Base-by-base conservation (phyloP, 2,113 vertebrate species). In the Bombycilla garrulus region DNA sequence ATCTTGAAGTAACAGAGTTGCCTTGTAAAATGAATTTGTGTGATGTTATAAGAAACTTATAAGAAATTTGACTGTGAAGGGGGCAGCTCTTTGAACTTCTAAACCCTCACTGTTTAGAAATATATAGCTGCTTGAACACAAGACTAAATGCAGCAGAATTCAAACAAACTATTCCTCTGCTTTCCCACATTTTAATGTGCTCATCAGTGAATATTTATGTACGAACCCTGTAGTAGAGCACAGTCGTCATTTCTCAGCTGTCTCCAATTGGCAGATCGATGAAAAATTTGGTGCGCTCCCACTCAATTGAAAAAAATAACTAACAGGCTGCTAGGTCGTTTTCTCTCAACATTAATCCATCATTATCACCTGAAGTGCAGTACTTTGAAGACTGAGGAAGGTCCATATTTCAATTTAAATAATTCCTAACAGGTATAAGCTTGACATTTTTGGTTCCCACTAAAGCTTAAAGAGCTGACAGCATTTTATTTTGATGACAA, bases 401-500 rank as follows among this genome's bases (percentile, higher is more conserved):
- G 93, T 96, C 96, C 48, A 93, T 97, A 97, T 97, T 97, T 97
- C 95, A 97, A 93, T 93, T 97, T 97, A 98, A 97, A 94, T 98
- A 91, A 97, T 97, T 93, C 86, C 69, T 96, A 97, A 83, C 94
- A 96, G 97, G 95, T 97, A 97, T 93, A 81, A 95, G 93, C 95
- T 88, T 97, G 97, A 98, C 96, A 82, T 95, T 96, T 97, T 96
- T 92, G 95, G 90, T 96, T 97, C 94, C 95, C 86, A 67, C 73
- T 94, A 90, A 92, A 88, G 86, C 82, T 95, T 95, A 93, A 96
- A 87, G 79, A 94, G 91, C 85, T 97, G 97, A 97, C 96, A 97
- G 87, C 88, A n/a, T 95, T 94, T 95, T 91, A 85, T 94, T 94
- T 97, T 96, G 70, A 70, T 84, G 66, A 58, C 87, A 94, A 92